Conservation (phyloP, 2,113 vertebrate genomes). For the Monopterus albus region DNA sequence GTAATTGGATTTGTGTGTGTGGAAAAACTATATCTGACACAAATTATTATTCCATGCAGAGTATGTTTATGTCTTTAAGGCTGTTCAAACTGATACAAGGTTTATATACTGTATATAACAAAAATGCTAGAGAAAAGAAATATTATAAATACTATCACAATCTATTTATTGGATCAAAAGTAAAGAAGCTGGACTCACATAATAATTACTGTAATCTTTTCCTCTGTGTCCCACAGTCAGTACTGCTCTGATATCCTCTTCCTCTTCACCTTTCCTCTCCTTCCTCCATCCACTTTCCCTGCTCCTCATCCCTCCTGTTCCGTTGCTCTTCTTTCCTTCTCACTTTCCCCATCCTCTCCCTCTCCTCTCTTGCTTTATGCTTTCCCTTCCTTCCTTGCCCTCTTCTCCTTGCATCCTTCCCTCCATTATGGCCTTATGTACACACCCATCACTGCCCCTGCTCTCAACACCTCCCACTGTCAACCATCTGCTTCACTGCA, state of each 20-base stretch:
- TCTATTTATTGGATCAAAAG: too few species aligned
- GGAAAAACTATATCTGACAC: too few species aligned
- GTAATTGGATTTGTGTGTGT: too few species aligned
- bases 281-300: not conserved
- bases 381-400: not conserved
- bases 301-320: not conserved
- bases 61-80: too few species aligned
- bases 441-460: slow-evolving; percentile 20
- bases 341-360: not conserved
- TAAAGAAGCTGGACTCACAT: not conserved
- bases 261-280: not conserved
- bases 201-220: not conserved
- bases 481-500: slow-evolving; percentile 61
- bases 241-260: slow-evolving; percentile 21
- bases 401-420: not conserved
- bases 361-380: not conserved
- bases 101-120: too few species aligned
- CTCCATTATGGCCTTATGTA: slow-evolving; percentile 6
- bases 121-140: too few species aligned
- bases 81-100: too few species aligned
- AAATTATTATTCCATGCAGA: too few species aligned
- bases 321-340: not conserved
- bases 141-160: too few species aligned
- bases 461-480: slow-evolving; percentile 32
- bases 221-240: too few species aligned